A percentile compares a stretch with the other conserved stretches of the same genome.
phyloP scores from a whole-genome alignment of 2,113 vertebrate genomes.

The Zingel zingel region DNA sequence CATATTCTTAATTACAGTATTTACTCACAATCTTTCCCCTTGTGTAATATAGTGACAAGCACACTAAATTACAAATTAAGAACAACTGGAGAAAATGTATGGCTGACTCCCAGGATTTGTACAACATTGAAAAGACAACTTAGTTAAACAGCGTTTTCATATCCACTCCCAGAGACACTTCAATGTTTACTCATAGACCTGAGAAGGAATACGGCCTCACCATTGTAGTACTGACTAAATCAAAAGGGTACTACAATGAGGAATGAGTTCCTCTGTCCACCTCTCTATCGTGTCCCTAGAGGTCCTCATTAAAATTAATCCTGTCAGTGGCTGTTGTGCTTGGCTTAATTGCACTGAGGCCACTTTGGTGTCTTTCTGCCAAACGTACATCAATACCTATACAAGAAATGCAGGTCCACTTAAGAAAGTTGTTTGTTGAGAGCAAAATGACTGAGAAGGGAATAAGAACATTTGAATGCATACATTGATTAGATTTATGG shows the following conservation, averaged over 20 bases:
- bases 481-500: neutral
- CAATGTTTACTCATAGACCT: neutral
- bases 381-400: slow-evolving; percentile 25
- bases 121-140: neutral
- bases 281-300: slow-evolving; percentile 29
- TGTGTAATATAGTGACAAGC: neutral
- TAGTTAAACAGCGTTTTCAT: slow-evolving; percentile 4
- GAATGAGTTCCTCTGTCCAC: slow-evolving; percentile 40
- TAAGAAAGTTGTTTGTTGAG: neutral
- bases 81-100: neutral
- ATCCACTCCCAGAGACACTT: neutral
- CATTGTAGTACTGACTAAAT: slow-evolving; percentile 51
- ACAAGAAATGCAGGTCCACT: neutral
- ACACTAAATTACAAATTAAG: slow-evolving; percentile 15
- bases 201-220: neutral
- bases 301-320: slow-evolving; percentile 54
- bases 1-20: neutral
- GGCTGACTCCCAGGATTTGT: neutral
- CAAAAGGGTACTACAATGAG: slow-evolving; percentile 43
- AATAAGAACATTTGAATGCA: neutral
- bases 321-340: slow-evolving; percentile 29
- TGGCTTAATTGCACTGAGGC: slow-evolving; percentile 34
- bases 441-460: neutral
- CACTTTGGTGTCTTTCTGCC: slow-evolving; percentile 13
- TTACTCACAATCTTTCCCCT: neutral